phyloP scores from a whole-genome alignment of 2,113 vertebrate species.

The Petaurus breviceps region DNA sequence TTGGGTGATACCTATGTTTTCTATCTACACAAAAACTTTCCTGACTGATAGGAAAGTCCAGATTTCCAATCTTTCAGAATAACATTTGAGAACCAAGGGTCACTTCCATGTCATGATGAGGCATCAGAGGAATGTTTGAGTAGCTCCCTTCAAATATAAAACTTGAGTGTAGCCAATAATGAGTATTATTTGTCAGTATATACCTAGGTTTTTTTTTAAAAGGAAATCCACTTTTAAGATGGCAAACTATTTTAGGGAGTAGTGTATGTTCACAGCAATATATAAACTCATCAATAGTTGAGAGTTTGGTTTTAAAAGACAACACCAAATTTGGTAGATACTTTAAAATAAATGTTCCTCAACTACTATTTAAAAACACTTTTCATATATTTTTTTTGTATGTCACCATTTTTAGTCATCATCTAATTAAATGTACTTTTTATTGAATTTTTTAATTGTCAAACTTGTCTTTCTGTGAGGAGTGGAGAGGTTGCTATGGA shows the following conservation, averaged over 20 bases:
- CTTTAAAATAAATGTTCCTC: neutral
- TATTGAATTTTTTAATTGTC: constrained; percentile 69
- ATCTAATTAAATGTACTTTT: constrained; percentile 78
- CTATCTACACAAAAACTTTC: neutral
- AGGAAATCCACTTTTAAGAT: neutral
- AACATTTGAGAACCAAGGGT: neutral
- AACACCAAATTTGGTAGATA: neutral
- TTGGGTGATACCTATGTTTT: neutral
- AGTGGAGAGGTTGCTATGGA: constrained; percentile 59
- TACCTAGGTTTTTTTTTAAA: neutral
- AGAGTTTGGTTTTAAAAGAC: neutral
- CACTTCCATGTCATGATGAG: neutral
- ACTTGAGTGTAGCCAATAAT: neutral
- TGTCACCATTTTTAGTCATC: constrained; percentile 64
- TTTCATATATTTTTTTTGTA: constrained; percentile 38
- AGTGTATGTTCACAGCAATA: neutral
- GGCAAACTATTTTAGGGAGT: neutral
- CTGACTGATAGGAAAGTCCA: neutral
- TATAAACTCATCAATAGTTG: neutral
- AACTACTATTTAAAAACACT: constrained; percentile 33
- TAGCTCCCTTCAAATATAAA: neutral
- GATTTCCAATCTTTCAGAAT: neutral
- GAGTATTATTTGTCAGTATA: neutral
- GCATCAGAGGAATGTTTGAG: neutral
- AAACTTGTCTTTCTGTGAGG: constrained; percentile 53